Percentiles rank a stretch among this genome's conserved stretches.
Conservation (phyloP, 2,888 invertebrate genomes). For the Cyaniris semiargus region DNA sequence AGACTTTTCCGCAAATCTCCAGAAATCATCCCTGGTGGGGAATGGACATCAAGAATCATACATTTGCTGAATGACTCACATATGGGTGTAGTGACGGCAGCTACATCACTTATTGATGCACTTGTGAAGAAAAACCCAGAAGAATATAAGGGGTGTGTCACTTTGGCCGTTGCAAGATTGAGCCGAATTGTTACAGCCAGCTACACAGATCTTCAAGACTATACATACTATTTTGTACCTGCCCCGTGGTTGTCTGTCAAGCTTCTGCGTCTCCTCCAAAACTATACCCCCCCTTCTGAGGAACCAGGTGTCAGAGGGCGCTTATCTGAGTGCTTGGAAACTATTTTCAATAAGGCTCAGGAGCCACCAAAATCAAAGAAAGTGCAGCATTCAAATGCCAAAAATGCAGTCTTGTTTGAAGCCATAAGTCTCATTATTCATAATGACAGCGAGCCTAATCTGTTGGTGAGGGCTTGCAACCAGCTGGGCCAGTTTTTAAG, state of each 20-base stretch:
- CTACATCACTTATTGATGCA: conserved; percentile 98
- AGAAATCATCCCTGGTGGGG: conserved; percentile 97
- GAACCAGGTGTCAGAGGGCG: conserved; percentile 96
- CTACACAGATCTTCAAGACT: conserved; percentile 99
- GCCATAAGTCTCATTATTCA: conserved; percentile 99
- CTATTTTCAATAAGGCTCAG: conserved; percentile 98
- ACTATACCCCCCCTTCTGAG: conserved; percentile 99
- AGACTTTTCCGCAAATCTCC: conserved; percentile 96
- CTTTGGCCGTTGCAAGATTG: conserved; percentile 97
- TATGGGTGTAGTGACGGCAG: conserved; percentile 99
- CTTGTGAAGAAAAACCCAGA: conserved; percentile 99
- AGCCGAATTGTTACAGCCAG: conserved; percentile 99
- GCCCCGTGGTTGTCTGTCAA: conserved; percentile 99
- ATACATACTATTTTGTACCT: conserved; percentile 99
- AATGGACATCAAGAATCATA: conserved; percentile 99
- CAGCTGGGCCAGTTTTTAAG: conserved; percentile 99
- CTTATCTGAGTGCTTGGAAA: conserved; percentile 98
- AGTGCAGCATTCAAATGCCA: conserved; percentile 99
- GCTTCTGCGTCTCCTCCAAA: conserved; percentile 95
- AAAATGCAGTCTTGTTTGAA: conserved; percentile 99
- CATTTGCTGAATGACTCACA: conserved; percentile 99
- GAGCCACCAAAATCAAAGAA: conserved; percentile 99
- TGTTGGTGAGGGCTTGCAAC: conserved; percentile 98
- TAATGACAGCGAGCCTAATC: conserved; percentile 98
- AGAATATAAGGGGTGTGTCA: conserved; percentile 99